A percentile compares a stretch with the other conserved stretches of the same genome.
phyloP scores from a whole-genome alignment of 2,113 vertebrate genomes.

The Montifringilla adamsi region DNA sequence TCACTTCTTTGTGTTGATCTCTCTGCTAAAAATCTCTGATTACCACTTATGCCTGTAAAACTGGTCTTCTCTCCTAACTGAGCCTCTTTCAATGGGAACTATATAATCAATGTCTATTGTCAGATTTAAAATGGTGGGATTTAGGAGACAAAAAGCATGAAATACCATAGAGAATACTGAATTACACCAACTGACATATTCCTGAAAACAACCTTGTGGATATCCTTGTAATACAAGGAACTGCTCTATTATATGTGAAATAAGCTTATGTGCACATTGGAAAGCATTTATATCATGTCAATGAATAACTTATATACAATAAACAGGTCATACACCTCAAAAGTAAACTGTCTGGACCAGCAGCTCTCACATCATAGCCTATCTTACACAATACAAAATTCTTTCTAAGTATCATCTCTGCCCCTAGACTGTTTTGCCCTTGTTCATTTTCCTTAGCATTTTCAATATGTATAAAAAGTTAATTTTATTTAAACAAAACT shows the following conservation, averaged over 20 bases:
- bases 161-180: conserved; percentile 8
- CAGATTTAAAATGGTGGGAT: background rate
- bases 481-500: background rate
- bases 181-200: conserved; percentile 22
- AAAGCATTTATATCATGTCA: background rate
- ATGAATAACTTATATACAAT: background rate
- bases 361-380: background rate
- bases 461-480: background rate
- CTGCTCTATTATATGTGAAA: background rate
- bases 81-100: conserved; percentile 12
- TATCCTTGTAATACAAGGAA: background rate
- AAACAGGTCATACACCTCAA: background rate
- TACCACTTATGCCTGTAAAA: conserved; percentile 19
- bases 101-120: conserved; percentile 30
- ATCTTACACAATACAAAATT: background rate
- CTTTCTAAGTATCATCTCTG: background rate
- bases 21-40: conserved; percentile 1
- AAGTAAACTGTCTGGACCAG: background rate
- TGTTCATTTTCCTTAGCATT: background rate
- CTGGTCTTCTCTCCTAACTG: background rate
- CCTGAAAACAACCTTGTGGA: background rate
- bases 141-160: conserved; percentile 41
- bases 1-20: background rate
- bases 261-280: background rate
- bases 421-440: background rate